These are phyloP conservation scores for Pseudolaguvia tuberculata DNA, from an alignment of 2,113 vertebrate genomes.

Conservation along the genomic window DNA sequence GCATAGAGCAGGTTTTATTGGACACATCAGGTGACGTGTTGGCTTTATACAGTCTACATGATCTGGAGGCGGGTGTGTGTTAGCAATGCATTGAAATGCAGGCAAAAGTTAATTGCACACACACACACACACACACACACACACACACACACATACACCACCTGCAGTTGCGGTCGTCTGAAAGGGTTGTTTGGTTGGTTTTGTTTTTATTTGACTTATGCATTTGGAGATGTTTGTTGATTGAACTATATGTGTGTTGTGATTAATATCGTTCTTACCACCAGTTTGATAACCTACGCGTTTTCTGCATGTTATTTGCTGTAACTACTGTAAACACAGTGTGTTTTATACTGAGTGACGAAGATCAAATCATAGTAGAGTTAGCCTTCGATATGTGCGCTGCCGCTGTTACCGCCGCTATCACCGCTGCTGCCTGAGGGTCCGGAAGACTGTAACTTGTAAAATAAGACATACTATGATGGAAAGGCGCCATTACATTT, in stretches of 20 bases:
- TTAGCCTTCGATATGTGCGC: background rate
- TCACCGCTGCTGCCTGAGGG: background rate
- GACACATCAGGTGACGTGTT: conserved; percentile 14
- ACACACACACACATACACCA: background rate
- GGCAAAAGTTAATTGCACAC: background rate
- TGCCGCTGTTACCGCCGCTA: background rate
- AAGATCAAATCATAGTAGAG: background rate
- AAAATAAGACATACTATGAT: background rate
- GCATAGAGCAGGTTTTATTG: conserved; percentile 1
- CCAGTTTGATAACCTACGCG: conserved; percentile 68
- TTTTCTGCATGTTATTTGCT: conserved; percentile 68
- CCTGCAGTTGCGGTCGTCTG: background rate
- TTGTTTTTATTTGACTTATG: conserved; percentile 45
- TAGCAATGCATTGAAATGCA: background rate
- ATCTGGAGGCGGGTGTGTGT: background rate
- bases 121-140: background rate
- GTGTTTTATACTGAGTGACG: conserved; percentile 48
- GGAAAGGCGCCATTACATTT: background rate
- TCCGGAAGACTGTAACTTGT: background rate
- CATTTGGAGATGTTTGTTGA: conserved; percentile 57
- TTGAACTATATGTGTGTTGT: conserved; percentile 60
- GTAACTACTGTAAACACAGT: conserved; percentile 56
- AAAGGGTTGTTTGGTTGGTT: background rate
- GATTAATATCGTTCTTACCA: conserved; percentile 57
- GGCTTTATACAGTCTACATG: conserved; percentile 8